These are phyloP conservation scores for Lasaia peninsularis DNA, from an alignment of 1,140 invertebrate species.

Conservation along the genomic window DNA sequence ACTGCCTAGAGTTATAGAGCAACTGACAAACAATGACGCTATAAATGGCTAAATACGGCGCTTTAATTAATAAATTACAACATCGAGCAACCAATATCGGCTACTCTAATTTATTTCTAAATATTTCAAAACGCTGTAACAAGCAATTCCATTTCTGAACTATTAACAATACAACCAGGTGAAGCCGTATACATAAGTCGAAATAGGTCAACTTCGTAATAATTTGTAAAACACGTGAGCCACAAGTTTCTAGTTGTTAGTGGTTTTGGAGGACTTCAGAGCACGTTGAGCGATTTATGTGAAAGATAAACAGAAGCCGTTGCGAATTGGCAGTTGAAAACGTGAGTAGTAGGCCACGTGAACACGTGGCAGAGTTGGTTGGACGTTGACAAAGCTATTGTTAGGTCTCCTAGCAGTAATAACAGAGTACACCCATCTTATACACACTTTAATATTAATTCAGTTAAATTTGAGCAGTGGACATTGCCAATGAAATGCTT, in stretches of 20 bases:
- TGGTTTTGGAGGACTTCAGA: slow-evolving; percentile 52
- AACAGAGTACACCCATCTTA: slow-evolving; percentile 7
- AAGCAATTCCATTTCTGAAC: background rate
- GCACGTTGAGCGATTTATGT: slow-evolving; percentile 57
- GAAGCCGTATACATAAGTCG: background rate
- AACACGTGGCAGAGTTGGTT: slow-evolving; percentile 15
- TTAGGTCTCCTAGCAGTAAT: slow-evolving; percentile 5
- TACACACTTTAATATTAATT: background rate
- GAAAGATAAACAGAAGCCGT: slow-evolving; percentile 52
- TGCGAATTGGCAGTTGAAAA: slow-evolving; percentile 33
- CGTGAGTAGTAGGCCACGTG: slow-evolving; percentile 54
- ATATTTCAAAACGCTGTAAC: background rate
- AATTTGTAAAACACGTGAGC: slow-evolving; percentile 56
- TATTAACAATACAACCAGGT: background rate
- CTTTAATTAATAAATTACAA: background rate
- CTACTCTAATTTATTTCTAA: background rate
- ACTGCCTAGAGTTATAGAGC: too few species aligned
- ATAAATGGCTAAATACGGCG: background rate
- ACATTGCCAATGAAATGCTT: too few species aligned
- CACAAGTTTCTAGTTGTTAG: slow-evolving; percentile 49
- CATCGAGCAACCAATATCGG: background rate
- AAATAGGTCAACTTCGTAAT: slow-evolving; percentile 32
- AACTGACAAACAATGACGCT: too few species aligned
- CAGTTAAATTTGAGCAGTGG: too few species aligned
- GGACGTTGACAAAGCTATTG: slow-evolving; percentile 16